Percentiles rank a stretch among this genome's conserved stretches.
These are phyloP conservation scores for Leptinotarsa juncta DNA, from an alignment of 2,888 invertebrate genomes.

Conservation along the genomic window DNA sequence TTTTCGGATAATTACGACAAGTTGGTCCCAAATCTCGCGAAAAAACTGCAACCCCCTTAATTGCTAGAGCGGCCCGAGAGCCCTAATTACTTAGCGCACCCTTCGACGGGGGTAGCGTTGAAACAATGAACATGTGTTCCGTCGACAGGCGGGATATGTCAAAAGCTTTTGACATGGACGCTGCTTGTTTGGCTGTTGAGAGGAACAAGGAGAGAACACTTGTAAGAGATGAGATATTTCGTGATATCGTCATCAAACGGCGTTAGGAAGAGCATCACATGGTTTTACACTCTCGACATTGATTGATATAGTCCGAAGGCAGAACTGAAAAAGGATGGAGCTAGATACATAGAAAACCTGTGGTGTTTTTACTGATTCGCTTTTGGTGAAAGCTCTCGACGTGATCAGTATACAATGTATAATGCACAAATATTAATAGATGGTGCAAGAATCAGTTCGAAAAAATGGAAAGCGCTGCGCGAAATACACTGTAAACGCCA, in stretches of 20 bases:
- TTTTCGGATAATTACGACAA: conserved; percentile 1
- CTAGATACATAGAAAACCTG: too few relatives aligned
- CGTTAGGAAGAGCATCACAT: conserved; percentile 46
- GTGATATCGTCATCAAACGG: conserved; percentile 43
- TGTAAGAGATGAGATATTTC: conserved; percentile 19
- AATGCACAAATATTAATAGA: too few relatives aligned
- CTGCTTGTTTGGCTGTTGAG: conserved; percentile 10
- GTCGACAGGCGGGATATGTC: conserved; percentile 26
- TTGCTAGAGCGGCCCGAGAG: conserved; percentile 22
- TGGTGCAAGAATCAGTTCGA: too few relatives aligned
- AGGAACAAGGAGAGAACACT: conserved; percentile 24
- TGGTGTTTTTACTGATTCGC: too few relatives aligned
- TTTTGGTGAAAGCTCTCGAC: too few relatives aligned
- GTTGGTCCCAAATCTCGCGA: background rate
- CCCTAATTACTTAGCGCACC: conserved; percentile 37
- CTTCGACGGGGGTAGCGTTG: conserved; percentile 12
- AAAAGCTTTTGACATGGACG: conserved; percentile 36
- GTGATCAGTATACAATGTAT: too few relatives aligned
- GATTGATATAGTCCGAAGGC: background rate
- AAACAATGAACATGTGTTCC: conserved; percentile 39
- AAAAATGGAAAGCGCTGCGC: too few relatives aligned
- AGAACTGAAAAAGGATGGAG: background rate
- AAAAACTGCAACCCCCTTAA: conserved; percentile 10
- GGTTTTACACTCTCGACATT: background rate
- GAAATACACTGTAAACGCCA: too few relatives aligned